Evolutionary conservation across 2,888 invertebrate genomes (phyloP).

Genomic region (Chaitophorus viminalis): DNA sequence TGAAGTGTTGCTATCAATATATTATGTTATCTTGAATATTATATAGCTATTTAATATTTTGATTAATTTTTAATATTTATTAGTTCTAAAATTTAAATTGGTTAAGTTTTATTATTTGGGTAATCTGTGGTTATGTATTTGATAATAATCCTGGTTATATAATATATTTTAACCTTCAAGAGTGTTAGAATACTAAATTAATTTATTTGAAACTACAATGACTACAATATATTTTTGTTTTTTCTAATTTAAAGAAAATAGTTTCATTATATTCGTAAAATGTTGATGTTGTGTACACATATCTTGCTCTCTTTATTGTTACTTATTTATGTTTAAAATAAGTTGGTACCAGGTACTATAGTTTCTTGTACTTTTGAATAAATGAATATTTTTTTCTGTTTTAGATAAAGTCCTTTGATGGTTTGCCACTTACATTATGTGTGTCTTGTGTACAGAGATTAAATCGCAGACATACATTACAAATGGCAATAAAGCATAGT

Average conservation of each 20-base stretch:
- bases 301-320: too few species aligned
- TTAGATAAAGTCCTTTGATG: slow-evolving; percentile 69
- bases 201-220: too few species aligned
- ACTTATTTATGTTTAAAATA: not conserved
- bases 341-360: not conserved
- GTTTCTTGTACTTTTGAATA: not conserved
- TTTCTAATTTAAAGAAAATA: not conserved
- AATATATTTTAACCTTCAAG: too few species aligned
- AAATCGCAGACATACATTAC: slow-evolving; percentile 65
- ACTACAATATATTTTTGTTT: not conserved
- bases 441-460: slow-evolving; percentile 71
- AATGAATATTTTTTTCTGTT: slow-evolving; percentile 62
- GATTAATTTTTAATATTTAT: too few species aligned
- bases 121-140: too few species aligned
- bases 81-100: too few species aligned
- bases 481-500: slow-evolving; percentile 50
- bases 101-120: too few species aligned
- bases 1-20: too few species aligned
- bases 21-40: too few species aligned
- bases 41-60: too few species aligned
- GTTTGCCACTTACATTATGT: slow-evolving; percentile 71
- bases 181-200: too few species aligned
- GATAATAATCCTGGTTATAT: too few species aligned
- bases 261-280: not conserved
- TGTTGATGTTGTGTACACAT: not conserved